Conservation (phyloP, 1,140 invertebrate genomes). For the Leguminivora glycinivorella region DNA sequence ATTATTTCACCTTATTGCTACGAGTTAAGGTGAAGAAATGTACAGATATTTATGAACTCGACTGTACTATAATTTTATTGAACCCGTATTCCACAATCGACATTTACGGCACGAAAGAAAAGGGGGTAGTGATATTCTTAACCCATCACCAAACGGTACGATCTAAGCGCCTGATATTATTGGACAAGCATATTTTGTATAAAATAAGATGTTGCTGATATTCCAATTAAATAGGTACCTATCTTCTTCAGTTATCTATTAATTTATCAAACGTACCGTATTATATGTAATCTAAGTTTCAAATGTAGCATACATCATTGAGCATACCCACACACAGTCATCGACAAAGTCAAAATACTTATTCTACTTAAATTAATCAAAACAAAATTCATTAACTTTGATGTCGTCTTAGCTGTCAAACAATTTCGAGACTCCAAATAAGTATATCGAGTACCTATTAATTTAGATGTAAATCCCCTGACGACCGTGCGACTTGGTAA, state of each 20-base stretch:
- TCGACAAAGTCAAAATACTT: background rate
- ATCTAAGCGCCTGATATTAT: background rate
- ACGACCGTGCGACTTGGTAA: background rate
- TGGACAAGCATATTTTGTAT: background rate
- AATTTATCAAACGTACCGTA: background rate
- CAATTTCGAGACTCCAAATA: slow-evolving; percentile 5
- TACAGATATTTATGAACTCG: no score
- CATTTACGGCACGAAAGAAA: no score
- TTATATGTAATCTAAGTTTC: background rate
- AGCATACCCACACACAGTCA: background rate
- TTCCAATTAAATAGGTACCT: no score
- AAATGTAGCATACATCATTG: background rate
- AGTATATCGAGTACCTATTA: slow-evolving; percentile 18
- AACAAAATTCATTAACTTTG: background rate
- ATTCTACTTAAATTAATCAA: background rate
- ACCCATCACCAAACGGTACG: no score
- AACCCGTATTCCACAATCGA: no score
- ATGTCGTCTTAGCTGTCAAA: background rate
- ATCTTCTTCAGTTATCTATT: no score
- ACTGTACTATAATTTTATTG: no score
- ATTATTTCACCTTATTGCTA: no score
- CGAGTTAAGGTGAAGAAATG: no score
- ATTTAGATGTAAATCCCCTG: slow-evolving; percentile 11
- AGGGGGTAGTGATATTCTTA: no score
- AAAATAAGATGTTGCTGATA: background rate